phyloP scores from a whole-genome alignment of 2,113 vertebrate species.

The Gorsachius goisagi region DNA sequence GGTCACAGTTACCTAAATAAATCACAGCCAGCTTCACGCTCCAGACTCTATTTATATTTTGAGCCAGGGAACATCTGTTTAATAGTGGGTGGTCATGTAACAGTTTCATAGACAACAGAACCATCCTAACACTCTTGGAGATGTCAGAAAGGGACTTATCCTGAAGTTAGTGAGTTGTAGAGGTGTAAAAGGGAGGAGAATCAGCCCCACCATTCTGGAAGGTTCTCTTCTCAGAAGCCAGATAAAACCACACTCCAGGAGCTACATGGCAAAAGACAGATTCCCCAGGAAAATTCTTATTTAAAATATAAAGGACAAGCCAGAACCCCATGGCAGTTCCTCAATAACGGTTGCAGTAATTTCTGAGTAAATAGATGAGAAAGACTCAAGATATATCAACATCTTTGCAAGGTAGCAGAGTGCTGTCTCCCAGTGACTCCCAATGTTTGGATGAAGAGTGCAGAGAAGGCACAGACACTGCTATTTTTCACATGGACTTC shows the following conservation, averaged over 20 bases:
- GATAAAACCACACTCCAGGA: neutral
- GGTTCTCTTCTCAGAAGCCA: neutral
- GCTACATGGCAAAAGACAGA: neutral
- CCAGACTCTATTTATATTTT: constrained; percentile 61
- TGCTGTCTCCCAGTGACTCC: neutral
- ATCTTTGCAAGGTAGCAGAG: neutral
- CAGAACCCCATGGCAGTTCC: neutral
- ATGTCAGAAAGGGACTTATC: neutral
- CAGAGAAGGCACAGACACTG: neutral
- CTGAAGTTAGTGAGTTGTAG: neutral
- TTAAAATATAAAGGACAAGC: neutral
- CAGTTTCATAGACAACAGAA: constrained; percentile 33
- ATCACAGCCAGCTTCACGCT: constrained; percentile 54
- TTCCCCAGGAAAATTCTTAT: neutral
- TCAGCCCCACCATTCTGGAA: neutral
- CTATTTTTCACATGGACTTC: neutral
- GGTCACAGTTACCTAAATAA: constrained; percentile 66
- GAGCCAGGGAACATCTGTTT: constrained; percentile 62
- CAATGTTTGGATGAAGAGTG: neutral
- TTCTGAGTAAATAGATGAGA: neutral
- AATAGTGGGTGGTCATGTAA: constrained; percentile 63
- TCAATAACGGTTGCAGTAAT: neutral
- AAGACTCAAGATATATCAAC: neutral
- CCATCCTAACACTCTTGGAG: neutral
- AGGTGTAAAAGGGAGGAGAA: neutral